Base-by-base conservation (phyloP, 2,113 vertebrate species). In the Oncorhynchus nerka region DNA sequence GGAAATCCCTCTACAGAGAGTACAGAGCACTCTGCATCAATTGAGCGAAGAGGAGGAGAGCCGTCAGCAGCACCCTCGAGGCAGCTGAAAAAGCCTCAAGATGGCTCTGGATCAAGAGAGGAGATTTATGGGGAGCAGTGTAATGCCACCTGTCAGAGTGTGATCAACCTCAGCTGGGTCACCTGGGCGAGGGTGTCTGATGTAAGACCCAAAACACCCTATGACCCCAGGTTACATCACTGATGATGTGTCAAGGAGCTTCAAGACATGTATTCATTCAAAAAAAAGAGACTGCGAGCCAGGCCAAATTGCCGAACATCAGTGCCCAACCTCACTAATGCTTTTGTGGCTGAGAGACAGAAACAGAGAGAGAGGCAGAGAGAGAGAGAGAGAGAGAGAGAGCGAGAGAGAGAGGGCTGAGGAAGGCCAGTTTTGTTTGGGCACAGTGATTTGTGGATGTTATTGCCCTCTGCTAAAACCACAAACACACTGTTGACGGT, bases 401-500 rank as follows among this genome's bases (percentile, higher is more conserved):
- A 3, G 0, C 24, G 24, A 62, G 13, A 22, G 59, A n/a, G 61
- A 24, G 61, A 13, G 75, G 73, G 74, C 76, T 76, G 4, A 12
- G 48, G 74, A 16, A 11, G 51, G 13, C 51, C 3, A 32, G 65
- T 73, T 83, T 76, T 76, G 83, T 74, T 59, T 49, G 69, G 80
- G 77, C 78, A 59, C 20, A 64, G 61, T 22, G 12, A 70, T 57
- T 57, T 57, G n/a, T 24, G 34, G 76, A 73, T 83, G 84, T 86
- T 87, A 86, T 88, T 79, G 79, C 78, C 83, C 64, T 78, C 83
- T 81, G 88, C 79, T 86, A 57, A 57, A 57, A 19, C 13, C 55
- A 57, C 55, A 57, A 57, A 57, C 79, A 79, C 78, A 79, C 79
- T 80, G 79, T 86, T 24, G n/a, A 64, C 7, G 24, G 61, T 8